These are phyloP conservation scores for Protodeltote pygarga DNA, from an alignment of 2,888 invertebrate genomes.

Conservation along the genomic window DNA sequence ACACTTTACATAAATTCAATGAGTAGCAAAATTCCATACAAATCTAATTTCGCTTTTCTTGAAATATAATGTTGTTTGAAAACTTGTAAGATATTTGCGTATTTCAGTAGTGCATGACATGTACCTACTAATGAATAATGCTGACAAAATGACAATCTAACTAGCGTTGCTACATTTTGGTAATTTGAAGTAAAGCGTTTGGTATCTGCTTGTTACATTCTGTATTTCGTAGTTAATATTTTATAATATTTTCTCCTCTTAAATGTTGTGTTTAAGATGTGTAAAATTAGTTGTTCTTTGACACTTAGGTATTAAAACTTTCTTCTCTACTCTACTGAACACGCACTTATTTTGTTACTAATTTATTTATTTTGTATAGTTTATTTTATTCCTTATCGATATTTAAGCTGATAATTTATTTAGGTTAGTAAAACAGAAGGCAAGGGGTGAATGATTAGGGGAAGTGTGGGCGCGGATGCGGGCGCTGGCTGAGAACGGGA, in stretches of 20 bases:
- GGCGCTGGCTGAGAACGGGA: conserved; percentile 38
- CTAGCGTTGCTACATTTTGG: conserved; percentile 34
- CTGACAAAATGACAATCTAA: conserved; percentile 41
- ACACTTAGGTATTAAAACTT: too few species aligned
- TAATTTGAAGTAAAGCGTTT: conserved; percentile 35
- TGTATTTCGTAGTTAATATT: too few species aligned
- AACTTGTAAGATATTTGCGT: too few species aligned
- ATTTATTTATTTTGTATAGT: too few species aligned
- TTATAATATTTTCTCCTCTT: too few species aligned
- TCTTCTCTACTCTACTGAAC: too few species aligned
- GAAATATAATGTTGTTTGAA: too few species aligned
- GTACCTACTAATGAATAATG: conserved; percentile 38
- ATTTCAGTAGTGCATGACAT: too few species aligned
- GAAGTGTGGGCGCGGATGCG: conserved; percentile 26
- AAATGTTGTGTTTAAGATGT: too few species aligned
- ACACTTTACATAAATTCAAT: conserved; percentile 38
- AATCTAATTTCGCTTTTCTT: conserved; percentile 22
- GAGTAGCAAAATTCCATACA: conserved; percentile 16
- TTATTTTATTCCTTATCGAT: too few species aligned
- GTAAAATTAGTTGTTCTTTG: too few species aligned
- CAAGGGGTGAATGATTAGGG: conserved; percentile 43
- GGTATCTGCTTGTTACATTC: conserved; percentile 22
- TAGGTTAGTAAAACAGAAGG: conserved; percentile 56
- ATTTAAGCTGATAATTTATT: conserved; percentile 61
- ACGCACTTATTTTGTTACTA: too few species aligned